These are phyloP conservation scores for Actinia equina DNA, from an alignment of 64 coral and sea anemone genomes.

Conservation along the genomic window DNA sequence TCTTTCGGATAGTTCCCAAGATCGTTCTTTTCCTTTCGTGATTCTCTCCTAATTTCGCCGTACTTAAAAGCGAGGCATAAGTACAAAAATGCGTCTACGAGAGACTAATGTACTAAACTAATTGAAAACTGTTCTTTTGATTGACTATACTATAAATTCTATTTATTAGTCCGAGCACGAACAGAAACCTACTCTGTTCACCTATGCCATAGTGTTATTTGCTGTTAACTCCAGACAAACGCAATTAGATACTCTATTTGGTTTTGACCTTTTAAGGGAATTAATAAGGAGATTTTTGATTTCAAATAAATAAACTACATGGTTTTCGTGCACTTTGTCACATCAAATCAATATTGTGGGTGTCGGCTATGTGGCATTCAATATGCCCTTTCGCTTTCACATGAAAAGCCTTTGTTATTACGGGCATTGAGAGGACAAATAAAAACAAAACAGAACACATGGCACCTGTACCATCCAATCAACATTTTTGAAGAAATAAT, in stretches of 20 bases:
- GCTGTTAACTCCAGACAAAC: conserved; percentile 6
- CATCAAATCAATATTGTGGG: conserved; percentile 22
- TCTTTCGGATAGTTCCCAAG: background rate
- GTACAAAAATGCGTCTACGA: background rate
- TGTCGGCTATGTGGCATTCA: background rate
- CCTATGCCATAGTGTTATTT: conserved; percentile 2
- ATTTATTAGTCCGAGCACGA: conserved; percentile 10
- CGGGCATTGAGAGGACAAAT: conserved; percentile 5
- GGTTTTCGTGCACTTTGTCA: conserved; percentile 15
- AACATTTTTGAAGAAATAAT: conserved; percentile 11
- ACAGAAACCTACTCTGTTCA: background rate
- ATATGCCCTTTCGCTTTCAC: conserved; percentile 16
- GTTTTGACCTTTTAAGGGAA: conserved; percentile 11
- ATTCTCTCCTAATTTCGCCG: background rate
- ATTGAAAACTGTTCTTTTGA: conserved; percentile 36
- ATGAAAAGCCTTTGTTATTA: conserved; percentile 19
- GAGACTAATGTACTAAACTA: conserved; percentile 28
- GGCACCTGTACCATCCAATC: conserved; percentile 7
- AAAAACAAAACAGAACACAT: conserved; percentile 28
- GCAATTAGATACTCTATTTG: conserved; percentile 16
- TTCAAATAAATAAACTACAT: conserved; percentile 13
- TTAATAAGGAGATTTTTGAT: background rate
- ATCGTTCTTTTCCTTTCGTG: background rate
- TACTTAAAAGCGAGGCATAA: background rate
- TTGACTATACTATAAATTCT: conserved; percentile 6